Evolutionary conservation across 1,140 invertebrate genomes (phyloP).

Genomic region (Lepidurus arcticus): DNA sequence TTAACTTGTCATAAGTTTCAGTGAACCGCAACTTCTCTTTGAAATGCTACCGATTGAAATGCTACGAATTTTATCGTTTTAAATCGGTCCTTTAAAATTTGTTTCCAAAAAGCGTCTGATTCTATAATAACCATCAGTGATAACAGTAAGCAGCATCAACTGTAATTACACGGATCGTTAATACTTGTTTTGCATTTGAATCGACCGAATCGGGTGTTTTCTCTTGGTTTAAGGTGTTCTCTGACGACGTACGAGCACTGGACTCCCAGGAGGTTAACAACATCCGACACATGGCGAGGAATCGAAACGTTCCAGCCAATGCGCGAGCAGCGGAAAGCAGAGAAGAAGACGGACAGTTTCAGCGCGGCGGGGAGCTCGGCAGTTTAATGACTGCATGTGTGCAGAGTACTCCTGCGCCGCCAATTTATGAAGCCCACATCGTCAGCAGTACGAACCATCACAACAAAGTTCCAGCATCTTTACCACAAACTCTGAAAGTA

Average conservation of each 20-base stretch:
- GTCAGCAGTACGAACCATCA: constrained; percentile 19
- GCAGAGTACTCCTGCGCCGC: constrained; percentile 13
- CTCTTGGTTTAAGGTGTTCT: background rate
- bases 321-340: background rate
- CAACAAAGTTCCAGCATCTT: constrained; percentile 8
- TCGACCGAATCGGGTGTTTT: no score
- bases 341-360: background rate
- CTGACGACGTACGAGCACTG: background rate
- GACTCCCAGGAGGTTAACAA: background rate
- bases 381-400: constrained; percentile 26
- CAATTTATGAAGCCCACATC: constrained; percentile 32
- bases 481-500: constrained; percentile 19
- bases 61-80: no score
- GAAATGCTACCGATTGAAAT: no score
- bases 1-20: no score
- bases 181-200: no score
- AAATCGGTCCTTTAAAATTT: no score
- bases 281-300: background rate
- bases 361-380: background rate
- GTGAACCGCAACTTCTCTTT: no score
- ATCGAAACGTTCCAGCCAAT: background rate
- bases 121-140: no score
- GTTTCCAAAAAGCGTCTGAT: no score
- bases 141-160: no score
- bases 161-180: no score